Evolutionary conservation across 2,113 vertebrate genomes (phyloP).

Genomic region (Ochotona curzoniae): DNA sequence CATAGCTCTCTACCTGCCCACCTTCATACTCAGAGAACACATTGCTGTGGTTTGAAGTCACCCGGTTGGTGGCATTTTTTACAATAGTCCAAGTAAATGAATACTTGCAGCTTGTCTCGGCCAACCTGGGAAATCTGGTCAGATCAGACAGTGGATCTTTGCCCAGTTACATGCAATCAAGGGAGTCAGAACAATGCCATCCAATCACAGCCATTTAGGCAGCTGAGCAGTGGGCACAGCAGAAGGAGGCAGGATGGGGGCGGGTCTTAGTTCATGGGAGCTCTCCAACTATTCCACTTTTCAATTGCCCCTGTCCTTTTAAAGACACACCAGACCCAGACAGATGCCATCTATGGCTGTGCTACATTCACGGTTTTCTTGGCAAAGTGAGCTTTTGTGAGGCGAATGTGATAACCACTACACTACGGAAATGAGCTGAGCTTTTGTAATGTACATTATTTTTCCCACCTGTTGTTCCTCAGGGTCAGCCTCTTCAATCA

Average conservation of each 20-base stretch:
- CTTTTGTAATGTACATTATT: slow-evolving; percentile 4
- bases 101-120: background rate
- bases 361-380: background rate
- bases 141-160: background rate
- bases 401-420: no score
- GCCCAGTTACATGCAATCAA: background rate
- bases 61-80: background rate
- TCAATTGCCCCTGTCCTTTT: background rate
- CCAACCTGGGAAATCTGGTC: background rate
- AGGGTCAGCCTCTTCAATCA: background rate
- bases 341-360: background rate
- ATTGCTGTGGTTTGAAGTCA: background rate
- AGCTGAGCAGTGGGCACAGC: background rate
- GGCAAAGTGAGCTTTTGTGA: background rate
- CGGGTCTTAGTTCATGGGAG: background rate
- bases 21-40: background rate
- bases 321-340: background rate
- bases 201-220: background rate
- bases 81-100: background rate
- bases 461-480: background rate
- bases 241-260: background rate
- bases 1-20: no score
- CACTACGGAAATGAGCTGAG: no score
- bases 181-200: background rate
- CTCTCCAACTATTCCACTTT: background rate